phyloP scores from a whole-genome alignment of 2,888 invertebrate species.

The Dynastes grantii region DNA sequence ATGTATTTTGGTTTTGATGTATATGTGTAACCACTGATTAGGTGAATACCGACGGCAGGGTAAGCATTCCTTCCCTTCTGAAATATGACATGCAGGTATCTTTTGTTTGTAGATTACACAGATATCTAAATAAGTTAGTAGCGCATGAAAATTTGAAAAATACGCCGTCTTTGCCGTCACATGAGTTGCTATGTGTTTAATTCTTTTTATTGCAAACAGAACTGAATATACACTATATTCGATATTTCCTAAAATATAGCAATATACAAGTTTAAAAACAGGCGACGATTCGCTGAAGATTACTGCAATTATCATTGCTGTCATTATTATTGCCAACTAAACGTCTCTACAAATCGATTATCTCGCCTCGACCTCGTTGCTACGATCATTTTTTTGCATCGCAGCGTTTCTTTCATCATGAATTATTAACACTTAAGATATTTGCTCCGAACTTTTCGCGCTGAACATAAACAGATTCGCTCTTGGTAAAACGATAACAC shows the following conservation, averaged over 20 bases:
- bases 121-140: too few relatives aligned
- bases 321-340: conserved; percentile 9
- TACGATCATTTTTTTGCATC: not conserved
- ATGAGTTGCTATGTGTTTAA: too few relatives aligned
- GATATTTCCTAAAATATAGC: not conserved
- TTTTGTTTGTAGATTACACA: too few relatives aligned
- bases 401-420: not conserved
- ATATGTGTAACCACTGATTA: too few relatives aligned
- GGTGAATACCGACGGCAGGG: too few relatives aligned
- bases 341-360: not conserved
- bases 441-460: conserved; percentile 30
- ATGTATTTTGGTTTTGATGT: too few relatives aligned
- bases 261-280: not conserved
- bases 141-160: too few relatives aligned
- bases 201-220: too few relatives aligned
- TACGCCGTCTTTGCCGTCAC: too few relatives aligned
- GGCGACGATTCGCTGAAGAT: not conserved
- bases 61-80: too few relatives aligned
- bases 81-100: too few relatives aligned
- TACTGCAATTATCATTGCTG: not conserved
- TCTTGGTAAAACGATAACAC: conserved; percentile 38
- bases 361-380: not conserved
- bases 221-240: not conserved
- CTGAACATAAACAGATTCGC: conserved; percentile 34
- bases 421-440: conserved; percentile 33